Evolutionary conservation across 2,113 vertebrate species (phyloP).

Genomic region (Brachyistius frenatus): DNA sequence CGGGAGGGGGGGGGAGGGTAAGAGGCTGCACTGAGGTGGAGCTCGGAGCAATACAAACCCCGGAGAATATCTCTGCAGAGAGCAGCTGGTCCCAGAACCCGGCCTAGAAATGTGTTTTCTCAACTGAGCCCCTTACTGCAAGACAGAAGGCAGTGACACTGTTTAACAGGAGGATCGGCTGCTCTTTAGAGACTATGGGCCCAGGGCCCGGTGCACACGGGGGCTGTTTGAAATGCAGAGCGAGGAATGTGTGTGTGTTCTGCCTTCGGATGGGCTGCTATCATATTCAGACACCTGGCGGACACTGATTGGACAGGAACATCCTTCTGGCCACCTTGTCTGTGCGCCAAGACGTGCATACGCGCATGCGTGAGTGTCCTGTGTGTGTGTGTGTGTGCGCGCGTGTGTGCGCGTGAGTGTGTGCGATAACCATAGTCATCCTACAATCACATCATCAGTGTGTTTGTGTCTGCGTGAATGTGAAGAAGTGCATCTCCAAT

Average conservation of each 20-base stretch:
- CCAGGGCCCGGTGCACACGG: slow-evolving; percentile 53
- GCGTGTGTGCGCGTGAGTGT: not conserved
- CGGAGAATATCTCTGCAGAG: slow-evolving; percentile 39
- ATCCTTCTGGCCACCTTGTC: slow-evolving; percentile 74
- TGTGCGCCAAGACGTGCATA: slow-evolving; percentile 56
- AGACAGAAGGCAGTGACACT: slow-evolving; percentile 45
- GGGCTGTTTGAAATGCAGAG: slow-evolving; percentile 78
- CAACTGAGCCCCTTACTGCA: slow-evolving; percentile 47
- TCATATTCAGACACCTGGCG: slow-evolving; percentile 83
- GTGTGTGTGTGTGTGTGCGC: slow-evolving; percentile 3
- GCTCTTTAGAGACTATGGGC: slow-evolving; percentile 50
- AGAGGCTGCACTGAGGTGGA: slow-evolving; percentile 30
- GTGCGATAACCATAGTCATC: slow-evolving; percentile 59
- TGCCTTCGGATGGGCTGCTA: slow-evolving; percentile 78
- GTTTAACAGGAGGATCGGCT: slow-evolving; percentile 57
- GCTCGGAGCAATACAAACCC: slow-evolving; percentile 42
- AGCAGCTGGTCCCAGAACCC: slow-evolving; percentile 53
- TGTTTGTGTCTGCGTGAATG: slow-evolving; percentile 56
- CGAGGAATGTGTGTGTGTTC: slow-evolving; percentile 66
- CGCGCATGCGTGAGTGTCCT: slow-evolving; percentile 3
- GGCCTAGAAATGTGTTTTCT: slow-evolving; percentile 46
- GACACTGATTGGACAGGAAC: slow-evolving; percentile 79
- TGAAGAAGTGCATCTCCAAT: slow-evolving; percentile 64
- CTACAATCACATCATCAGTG: slow-evolving; percentile 54
- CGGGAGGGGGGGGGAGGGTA: not conserved